Conservation (phyloP, 2,113 vertebrate genomes). For the Sinocyclocheilus anophthalmus region DNA sequence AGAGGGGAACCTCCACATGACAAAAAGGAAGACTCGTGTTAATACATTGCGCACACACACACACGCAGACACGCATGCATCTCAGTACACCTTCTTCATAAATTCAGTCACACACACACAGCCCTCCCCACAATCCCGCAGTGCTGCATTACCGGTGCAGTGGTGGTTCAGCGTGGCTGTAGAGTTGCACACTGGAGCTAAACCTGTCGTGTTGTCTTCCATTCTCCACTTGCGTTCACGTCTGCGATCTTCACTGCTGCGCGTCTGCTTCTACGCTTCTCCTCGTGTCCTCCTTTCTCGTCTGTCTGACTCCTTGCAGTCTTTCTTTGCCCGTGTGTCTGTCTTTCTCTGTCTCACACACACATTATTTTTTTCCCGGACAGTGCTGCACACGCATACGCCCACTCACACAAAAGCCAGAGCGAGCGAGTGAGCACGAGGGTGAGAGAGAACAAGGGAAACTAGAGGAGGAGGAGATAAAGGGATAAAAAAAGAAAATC, state of each 20-base stretch:
- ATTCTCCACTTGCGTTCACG: slow-evolving; percentile 59
- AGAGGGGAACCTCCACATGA: slow-evolving; percentile 25
- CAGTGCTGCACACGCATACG: neutral
- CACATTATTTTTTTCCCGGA: slow-evolving; percentile 2
- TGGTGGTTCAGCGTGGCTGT: slow-evolving; percentile 61
- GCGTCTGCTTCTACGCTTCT: neutral
- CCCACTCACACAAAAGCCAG: slow-evolving; percentile 54
- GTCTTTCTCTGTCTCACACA: slow-evolving; percentile 8
- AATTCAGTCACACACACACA: slow-evolving; percentile 7
- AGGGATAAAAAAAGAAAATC: slow-evolving; percentile 55
- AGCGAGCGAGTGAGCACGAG: slow-evolving; percentile 35
- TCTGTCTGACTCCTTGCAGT: neutral
- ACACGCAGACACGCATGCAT: slow-evolving; percentile 17
- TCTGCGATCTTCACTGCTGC: slow-evolving; percentile 14
- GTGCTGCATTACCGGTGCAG: slow-evolving; percentile 71
- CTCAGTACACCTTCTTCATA: neutral
- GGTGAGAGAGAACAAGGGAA: slow-evolving; percentile 53
- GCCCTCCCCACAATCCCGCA: neutral
- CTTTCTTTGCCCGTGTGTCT: neutral
- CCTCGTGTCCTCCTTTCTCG: slow-evolving; percentile 16
- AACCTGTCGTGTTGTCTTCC: slow-evolving; percentile 71
- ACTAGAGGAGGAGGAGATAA: slow-evolving; percentile 61
- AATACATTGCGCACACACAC: neutral
- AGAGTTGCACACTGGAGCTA: slow-evolving; percentile 65
- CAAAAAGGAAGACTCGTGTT: slow-evolving; percentile 2